phyloP scores from a whole-genome alignment of 2,888 invertebrate species.

The Netelia fuscicornis region DNA sequence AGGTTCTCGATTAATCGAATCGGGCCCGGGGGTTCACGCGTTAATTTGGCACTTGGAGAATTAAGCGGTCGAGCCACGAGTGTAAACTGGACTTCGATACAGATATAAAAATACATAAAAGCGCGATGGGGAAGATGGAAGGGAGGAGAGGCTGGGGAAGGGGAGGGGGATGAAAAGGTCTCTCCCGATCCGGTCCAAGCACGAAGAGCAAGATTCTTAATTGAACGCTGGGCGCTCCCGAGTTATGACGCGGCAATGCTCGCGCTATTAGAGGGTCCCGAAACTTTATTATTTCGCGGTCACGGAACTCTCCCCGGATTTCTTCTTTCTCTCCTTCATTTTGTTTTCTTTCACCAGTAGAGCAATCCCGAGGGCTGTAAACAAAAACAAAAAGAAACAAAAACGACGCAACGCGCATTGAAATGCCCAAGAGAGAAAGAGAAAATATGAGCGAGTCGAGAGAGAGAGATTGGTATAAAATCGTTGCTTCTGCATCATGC shows the following conservation, averaged over 20 bases:
- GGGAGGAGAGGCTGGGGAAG: not conserved
- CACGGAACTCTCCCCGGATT: slow-evolving; percentile 21
- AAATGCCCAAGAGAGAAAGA: not conserved
- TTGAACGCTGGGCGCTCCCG: slow-evolving; percentile 54
- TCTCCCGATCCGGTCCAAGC: slow-evolving; percentile 51
- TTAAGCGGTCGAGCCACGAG: slow-evolving; percentile 38
- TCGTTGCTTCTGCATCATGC: slow-evolving; percentile 53
- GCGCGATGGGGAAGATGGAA: slow-evolving; percentile 25
- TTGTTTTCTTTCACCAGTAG: slow-evolving; percentile 25
- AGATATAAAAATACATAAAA: slow-evolving; percentile 35
- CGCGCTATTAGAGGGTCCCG: slow-evolving; percentile 50
- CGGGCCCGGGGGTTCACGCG: slow-evolving; percentile 20
- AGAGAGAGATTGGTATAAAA: slow-evolving; percentile 39
- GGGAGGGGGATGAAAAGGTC: slow-evolving; percentile 58
- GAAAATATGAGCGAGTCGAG: not conserved
- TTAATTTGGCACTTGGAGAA: slow-evolving; percentile 52
- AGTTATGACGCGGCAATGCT: slow-evolving; percentile 46
- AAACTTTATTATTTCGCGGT: slow-evolving; percentile 59
- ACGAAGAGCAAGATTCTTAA: slow-evolving; percentile 55
- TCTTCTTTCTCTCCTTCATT: not conserved
- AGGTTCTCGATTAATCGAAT: slow-evolving; percentile 51
- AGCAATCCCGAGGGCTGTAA: slow-evolving; percentile 28
- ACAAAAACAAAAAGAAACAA: slow-evolving; percentile 3
- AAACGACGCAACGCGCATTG: not conserved
- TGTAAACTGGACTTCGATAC: slow-evolving; percentile 4